These are phyloP conservation scores for Perizoma affinitatum DNA, from an alignment of 2,888 invertebrate genomes.

Conservation along the genomic window DNA sequence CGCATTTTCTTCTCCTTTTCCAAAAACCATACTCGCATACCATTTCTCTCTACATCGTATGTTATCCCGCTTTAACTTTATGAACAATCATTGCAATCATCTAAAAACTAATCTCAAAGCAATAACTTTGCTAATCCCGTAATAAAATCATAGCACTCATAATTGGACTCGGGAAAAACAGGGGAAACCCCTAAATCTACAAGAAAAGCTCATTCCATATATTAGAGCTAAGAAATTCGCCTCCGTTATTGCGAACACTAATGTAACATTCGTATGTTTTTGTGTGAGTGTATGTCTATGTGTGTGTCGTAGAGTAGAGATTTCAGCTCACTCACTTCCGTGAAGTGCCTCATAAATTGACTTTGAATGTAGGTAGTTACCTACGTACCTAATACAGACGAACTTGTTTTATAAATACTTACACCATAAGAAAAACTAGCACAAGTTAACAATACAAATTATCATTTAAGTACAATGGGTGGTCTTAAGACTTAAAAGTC, in stretches of 20 bases:
- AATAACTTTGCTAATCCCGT: slow-evolving; percentile 31
- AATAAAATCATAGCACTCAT: slow-evolving; percentile 36
- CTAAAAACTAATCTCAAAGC: slow-evolving; percentile 26
- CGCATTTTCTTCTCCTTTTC: too few species aligned
- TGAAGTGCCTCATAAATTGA: too few species aligned
- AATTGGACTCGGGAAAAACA: slow-evolving; percentile 30
- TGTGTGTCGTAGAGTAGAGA: slow-evolving; percentile 9
- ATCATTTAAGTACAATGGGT: too few species aligned
- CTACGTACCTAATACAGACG: too few species aligned
- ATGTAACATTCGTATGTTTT: slow-evolving; percentile 32
- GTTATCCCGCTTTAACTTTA: too few species aligned
- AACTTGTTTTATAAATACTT: too few species aligned
- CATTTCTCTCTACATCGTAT: too few species aligned
- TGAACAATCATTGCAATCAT: slow-evolving; percentile 15
- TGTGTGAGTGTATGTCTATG: slow-evolving; percentile 7
- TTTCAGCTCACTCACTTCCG: slow-evolving; percentile 5
- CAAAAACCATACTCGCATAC: too few species aligned
- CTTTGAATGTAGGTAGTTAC: too few species aligned
- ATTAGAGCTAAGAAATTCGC: slow-evolving; percentile 31
- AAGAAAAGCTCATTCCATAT: slow-evolving; percentile 38
- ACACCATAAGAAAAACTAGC: too few species aligned
- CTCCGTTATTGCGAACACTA: slow-evolving; percentile 38
- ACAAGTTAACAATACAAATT: too few species aligned
- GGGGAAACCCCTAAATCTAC: slow-evolving; percentile 33
- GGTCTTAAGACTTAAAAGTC: too few species aligned